Conservation (phyloP, 2,888 invertebrate species). For the Villa cingulata region DNA sequence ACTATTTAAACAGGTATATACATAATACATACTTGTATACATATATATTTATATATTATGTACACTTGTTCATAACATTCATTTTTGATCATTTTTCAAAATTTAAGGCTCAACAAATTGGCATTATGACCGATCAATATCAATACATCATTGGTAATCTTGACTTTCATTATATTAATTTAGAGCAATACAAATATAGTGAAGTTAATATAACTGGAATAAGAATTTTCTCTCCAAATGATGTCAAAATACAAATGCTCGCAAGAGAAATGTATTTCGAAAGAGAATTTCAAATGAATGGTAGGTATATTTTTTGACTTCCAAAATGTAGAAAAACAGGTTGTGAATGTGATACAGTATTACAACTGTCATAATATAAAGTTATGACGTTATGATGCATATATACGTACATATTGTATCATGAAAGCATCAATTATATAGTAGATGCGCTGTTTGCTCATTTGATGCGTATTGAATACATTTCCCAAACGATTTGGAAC, state of each 20-base stretch:
- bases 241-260: constrained; percentile 37
- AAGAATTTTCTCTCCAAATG: constrained; percentile 48
- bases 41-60: too few species aligned
- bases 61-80: not conserved
- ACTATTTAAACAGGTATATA: constrained; percentile 38
- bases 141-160: constrained; percentile 65
- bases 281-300: constrained; percentile 10
- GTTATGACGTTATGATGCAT: too few species aligned
- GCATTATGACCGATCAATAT: constrained; percentile 91
- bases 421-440: too few species aligned
- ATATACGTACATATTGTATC: too few species aligned
- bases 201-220: constrained; percentile 72
- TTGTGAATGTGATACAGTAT: too few species aligned
- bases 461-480: too few species aligned
- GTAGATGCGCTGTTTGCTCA: too few species aligned
- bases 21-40: not conserved
- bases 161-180: constrained; percentile 50
- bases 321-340: not conserved
- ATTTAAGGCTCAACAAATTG: constrained; percentile 89
- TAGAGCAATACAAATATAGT: constrained; percentile 62
- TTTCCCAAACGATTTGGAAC: too few species aligned
- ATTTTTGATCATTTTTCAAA: too few species aligned
- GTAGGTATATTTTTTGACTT: not conserved
- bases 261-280: constrained; percentile 26
- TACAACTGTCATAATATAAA: too few species aligned